These are phyloP conservation scores for Meliscaeva auricollis DNA, from an alignment of 2,888 invertebrate species.

Conservation along the genomic window DNA sequence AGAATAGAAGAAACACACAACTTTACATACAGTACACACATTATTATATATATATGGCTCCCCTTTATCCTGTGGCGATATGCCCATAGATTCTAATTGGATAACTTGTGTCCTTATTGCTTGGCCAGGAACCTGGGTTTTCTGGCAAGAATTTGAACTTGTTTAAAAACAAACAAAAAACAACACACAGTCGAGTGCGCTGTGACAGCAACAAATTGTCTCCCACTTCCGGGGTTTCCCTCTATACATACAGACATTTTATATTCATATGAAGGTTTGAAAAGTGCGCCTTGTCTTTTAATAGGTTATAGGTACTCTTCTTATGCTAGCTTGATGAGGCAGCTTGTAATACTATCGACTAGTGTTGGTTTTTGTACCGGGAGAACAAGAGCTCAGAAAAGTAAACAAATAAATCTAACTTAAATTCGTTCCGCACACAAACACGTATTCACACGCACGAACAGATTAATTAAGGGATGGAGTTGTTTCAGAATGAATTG, in stretches of 20 bases:
- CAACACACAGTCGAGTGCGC: slow-evolving; percentile 55
- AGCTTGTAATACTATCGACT: not conserved
- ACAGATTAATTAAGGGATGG: slow-evolving; percentile 12
- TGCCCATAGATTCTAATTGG: slow-evolving; percentile 70
- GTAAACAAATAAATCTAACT: slow-evolving; percentile 69
- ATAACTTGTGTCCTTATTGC: slow-evolving; percentile 74
- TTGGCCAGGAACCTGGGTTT: slow-evolving; percentile 61
- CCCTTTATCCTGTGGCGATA: slow-evolving; percentile 51
- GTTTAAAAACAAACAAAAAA: slow-evolving; percentile 62
- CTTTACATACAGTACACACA: not conserved
- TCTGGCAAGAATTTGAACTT: slow-evolving; percentile 66
- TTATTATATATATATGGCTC: not conserved
- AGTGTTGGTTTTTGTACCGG: slow-evolving; percentile 28
- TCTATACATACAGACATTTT: not conserved
- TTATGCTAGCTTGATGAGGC: too few relatives aligned
- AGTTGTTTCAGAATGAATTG: not conserved
- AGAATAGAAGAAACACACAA: slow-evolving; percentile 7
- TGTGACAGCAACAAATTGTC: slow-evolving; percentile 74
- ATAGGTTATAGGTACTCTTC: slow-evolving; percentile 13
- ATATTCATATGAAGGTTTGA: not conserved
- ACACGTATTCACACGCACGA: slow-evolving; percentile 26
- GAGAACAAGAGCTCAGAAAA: slow-evolving; percentile 27
- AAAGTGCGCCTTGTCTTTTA: slow-evolving; percentile 21
- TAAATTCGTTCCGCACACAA: slow-evolving; percentile 60
- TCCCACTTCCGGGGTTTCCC: slow-evolving; percentile 64